Evolutionary conservation across 2,797 vertebrate species (phyloP).

Genomic region (Gallinago solitaria): DNA sequence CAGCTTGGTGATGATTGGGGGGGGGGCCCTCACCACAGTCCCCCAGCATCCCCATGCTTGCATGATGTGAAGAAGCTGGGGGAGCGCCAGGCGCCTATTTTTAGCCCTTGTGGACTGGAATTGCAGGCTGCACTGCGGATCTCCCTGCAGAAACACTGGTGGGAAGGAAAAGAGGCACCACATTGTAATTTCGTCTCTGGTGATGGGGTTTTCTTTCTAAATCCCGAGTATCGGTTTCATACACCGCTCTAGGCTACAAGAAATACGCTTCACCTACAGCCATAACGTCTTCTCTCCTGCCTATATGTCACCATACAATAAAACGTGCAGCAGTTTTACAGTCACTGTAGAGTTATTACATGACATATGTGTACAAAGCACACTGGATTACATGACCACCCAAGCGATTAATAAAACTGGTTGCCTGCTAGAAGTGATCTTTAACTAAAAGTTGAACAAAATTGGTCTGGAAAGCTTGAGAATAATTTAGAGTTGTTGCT

Average conservation of each 20-base stretch:
- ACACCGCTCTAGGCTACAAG: not conserved
- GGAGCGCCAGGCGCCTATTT: not conserved
- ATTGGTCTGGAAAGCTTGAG: conserved; percentile 14
- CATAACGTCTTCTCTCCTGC: not conserved
- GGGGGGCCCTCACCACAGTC: accelerated
- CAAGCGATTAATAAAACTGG: conserved; percentile 23
- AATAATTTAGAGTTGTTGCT: conserved; percentile 6
- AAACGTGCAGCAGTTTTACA: not conserved
- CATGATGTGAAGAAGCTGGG: not conserved
- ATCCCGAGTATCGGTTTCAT: conserved; percentile 39
- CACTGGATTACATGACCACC: not conserved
- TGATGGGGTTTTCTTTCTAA: conserved; percentile 64
- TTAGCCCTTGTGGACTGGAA: conserved; percentile 48
- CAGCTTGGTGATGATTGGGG: not conserved
- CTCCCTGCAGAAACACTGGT: conserved; percentile 40
- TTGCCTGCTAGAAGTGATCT: conserved; percentile 21
- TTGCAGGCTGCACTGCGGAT: conserved; percentile 47
- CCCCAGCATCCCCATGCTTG: not conserved
- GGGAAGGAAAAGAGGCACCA: conserved; percentile 25
- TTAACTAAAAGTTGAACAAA: conserved; percentile 45
- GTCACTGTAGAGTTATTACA: conserved; percentile 13
- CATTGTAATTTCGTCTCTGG: conserved; percentile 37
- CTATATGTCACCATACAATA: not conserved
- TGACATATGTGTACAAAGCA: not conserved
- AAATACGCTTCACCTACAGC: not conserved